Conservation (phyloP, 92 coral and sea anemone genomes). For the Scolanthus callimorphus region DNA sequence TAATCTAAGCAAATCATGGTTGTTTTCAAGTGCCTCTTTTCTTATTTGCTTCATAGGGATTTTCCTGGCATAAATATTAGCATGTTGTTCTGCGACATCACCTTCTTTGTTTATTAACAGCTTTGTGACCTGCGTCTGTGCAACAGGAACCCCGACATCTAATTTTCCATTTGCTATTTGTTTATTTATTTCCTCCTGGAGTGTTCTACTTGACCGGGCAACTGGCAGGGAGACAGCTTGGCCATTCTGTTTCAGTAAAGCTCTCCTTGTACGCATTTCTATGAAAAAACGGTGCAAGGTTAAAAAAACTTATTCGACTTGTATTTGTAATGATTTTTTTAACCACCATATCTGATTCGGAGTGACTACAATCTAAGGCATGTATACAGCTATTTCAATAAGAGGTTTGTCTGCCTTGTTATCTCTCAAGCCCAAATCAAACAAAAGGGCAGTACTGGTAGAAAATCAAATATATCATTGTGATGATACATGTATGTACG, state of each 20-base stretch:
- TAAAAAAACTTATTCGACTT: no score
- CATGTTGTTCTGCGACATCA: slow-evolving; percentile 2
- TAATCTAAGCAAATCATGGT: slow-evolving; percentile 20
- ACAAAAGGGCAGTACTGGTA: no score
- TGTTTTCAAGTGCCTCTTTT: slow-evolving; percentile 20
- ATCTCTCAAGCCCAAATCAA: no score
- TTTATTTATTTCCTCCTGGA: slow-evolving; percentile 3
- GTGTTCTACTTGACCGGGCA: background rate
- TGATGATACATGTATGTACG: no score
- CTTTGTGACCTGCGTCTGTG: slow-evolving; percentile 2
- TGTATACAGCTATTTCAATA: no score
- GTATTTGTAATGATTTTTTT: no score
- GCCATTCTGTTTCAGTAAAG: slow-evolving; percentile 10
- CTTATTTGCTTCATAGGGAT: no score
- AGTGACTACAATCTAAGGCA: no score
- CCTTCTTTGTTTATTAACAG: background rate
- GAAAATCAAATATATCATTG: no score
- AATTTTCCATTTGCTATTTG: slow-evolving; percentile 7
- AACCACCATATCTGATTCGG: no score
- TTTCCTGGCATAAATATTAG: slow-evolving; percentile 21
- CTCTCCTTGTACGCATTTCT: slow-evolving; percentile 2
- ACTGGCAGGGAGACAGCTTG: slow-evolving; percentile 6
- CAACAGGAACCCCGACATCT: slow-evolving; percentile 9
- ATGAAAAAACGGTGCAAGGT: no score
- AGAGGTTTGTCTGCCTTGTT: no score